These are phyloP conservation scores for Anolis carolinensis DNA, from an alignment of 2,113 vertebrate genomes.

Conservation along the genomic window DNA sequence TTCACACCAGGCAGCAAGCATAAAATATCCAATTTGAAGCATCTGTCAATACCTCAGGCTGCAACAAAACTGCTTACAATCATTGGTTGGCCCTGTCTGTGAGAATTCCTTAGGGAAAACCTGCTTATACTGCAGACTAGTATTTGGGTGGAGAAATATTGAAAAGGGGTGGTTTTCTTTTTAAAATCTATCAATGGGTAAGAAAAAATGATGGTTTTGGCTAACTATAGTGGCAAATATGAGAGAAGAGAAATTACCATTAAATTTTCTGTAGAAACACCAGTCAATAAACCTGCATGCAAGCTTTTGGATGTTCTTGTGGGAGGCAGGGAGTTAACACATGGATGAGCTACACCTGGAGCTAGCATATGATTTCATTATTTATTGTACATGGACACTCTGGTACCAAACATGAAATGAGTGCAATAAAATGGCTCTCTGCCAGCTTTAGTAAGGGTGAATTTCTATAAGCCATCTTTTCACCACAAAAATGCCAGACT, in stretches of 20 bases:
- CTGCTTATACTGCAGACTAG: slow-evolving; percentile 54
- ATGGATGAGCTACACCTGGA: not conserved
- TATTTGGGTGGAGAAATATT: slow-evolving; percentile 49
- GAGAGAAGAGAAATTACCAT: slow-evolving; percentile 48
- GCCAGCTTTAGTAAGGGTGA: not conserved
- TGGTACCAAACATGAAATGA: not conserved
- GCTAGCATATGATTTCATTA: not conserved
- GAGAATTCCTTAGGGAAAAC: slow-evolving; percentile 62
- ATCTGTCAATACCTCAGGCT: slow-evolving; percentile 71
- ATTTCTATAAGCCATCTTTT: not conserved
- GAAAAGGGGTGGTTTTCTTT: slow-evolving; percentile 65
- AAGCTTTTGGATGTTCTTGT: not conserved
- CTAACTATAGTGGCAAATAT: slow-evolving; percentile 57
- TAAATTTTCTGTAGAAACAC: slow-evolving; percentile 59
- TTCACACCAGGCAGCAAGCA: slow-evolving; percentile 57
- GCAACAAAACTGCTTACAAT: slow-evolving; percentile 52
- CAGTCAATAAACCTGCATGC: slow-evolving; percentile 37
- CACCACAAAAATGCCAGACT: not conserved
- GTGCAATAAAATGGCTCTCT: not conserved
- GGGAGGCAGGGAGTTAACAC: not conserved
- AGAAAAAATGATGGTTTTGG: slow-evolving; percentile 37
- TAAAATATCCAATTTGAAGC: slow-evolving; percentile 57
- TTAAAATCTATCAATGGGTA: slow-evolving; percentile 57
- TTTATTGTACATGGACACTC: not conserved
- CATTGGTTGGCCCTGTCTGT: slow-evolving; percentile 53